These are phyloP conservation scores for Momotus momota DNA, from an alignment of 2,797 vertebrate genomes.

Conservation along the genomic window DNA sequence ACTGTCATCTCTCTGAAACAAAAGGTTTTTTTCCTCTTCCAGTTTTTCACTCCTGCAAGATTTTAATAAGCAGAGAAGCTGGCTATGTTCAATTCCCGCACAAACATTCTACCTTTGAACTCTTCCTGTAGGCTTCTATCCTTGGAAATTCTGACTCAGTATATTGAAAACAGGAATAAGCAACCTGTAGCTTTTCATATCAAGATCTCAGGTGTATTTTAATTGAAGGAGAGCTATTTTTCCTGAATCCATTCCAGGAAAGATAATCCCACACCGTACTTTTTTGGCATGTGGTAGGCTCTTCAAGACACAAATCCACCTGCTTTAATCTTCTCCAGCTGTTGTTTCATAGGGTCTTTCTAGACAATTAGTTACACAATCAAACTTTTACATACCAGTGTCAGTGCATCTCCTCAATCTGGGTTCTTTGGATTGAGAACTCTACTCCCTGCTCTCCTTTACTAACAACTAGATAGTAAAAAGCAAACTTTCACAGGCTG, in stretches of 20 bases:
- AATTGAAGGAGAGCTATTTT: conserved; percentile 32
- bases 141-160: conserved; percentile 8
- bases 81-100: neutral
- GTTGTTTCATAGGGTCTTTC: conserved; percentile 21
- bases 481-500: conserved; percentile 25
- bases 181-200: conserved; percentile 17
- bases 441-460: neutral
- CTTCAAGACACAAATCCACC: conserved; percentile 70
- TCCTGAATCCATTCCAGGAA: conserved; percentile 1
- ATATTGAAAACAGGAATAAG: conserved; percentile 19
- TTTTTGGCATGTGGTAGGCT: neutral
- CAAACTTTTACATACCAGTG: neutral
- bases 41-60: neutral
- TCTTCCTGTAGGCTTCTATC: neutral
- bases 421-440: neutral
- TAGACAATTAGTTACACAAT: conserved; percentile 51
- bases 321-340: conserved; percentile 75
- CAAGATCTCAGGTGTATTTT: conserved; percentile 44
- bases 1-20: neutral
- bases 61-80: neutral
- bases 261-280: neutral
- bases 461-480: conserved; percentile 30
- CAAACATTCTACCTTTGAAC: conserved; percentile 6
- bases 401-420: neutral
- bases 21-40: conserved; percentile 1